phyloP scores from a whole-genome alignment of 2,888 invertebrate species.

The Nephrotoma appendiculata region DNA sequence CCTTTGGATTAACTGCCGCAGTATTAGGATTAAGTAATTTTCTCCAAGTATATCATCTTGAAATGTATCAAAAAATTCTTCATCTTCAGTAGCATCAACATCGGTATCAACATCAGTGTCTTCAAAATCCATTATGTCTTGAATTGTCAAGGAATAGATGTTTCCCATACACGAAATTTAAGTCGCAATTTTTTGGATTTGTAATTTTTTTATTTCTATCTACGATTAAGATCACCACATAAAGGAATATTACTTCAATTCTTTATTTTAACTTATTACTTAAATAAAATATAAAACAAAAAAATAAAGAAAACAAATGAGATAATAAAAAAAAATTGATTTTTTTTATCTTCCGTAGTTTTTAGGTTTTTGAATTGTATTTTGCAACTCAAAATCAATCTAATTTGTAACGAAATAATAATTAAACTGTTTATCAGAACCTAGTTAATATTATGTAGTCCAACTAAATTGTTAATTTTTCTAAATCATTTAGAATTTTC shows the following conservation, averaged over 20 bases:
- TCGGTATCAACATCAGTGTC: background rate
- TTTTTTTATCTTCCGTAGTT: background rate
- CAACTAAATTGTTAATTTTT: background rate
- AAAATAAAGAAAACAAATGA: background rate
- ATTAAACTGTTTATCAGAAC: background rate
- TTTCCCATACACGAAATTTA: constrained; percentile 1
- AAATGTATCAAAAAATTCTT: background rate
- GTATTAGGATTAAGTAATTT: background rate
- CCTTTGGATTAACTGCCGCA: constrained; percentile 2
- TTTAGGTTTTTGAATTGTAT: background rate
- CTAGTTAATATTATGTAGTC: background rate
- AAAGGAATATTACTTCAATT: background rate
- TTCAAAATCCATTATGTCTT: constrained; percentile 1
- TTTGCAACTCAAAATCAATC: background rate
- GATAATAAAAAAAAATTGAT: background rate
- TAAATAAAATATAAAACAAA: background rate
- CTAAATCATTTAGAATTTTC: background rate
- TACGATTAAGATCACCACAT: background rate
- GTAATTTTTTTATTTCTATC: background rate
- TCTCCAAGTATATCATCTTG: constrained; percentile 2
- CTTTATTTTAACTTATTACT: background rate
- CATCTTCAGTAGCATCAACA: constrained; percentile 4
- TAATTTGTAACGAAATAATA: background rate
- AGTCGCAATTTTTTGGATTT: background rate
- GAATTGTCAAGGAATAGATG: background rate